Base-by-base conservation (phyloP, 1,140 invertebrate genomes). In the Mesaphorura yosii region DNA sequence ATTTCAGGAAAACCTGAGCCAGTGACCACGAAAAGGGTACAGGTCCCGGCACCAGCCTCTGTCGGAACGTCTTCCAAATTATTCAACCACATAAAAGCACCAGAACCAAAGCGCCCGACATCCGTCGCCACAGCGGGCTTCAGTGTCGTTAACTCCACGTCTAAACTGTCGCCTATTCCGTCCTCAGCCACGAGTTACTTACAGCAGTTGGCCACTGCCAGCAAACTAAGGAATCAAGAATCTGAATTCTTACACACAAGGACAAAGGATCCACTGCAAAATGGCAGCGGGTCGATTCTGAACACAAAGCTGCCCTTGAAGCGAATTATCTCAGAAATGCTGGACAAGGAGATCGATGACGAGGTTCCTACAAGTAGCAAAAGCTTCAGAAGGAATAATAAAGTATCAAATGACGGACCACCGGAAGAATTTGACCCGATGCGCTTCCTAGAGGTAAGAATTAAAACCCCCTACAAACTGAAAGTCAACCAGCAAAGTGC, bases 401-500 rank as follows among this genome's bases (percentile, higher is more conserved):
- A 41, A 22, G n/a, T n/a, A n/a, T n/a, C n/a, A n/a, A 26, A 48
- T 26, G 27, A 1, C 31, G n/a, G 38, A 4, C 23, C 4, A 27
- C 29, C 37, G 2, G n/a, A 26, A 6, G 34, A 50, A 22, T 26
- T 57, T 23, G 37, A 48, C 17, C 49, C 50, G 6, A 52, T 37
- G 3, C 40, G 45, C 15, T 46, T 57, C 23, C 37, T 57, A 15
- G 55, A 57, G 48, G 55, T 57, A 17, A 48, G 29, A 20, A 7
- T 31, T 10, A 10, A 34, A 34, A 10, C n/a, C 31, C n/a, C n/a
- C 10, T 34, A 34, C 31, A 34, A 10, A 34, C 10, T 34, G n/a
- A 34, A 10, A n/a, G 10, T 10, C 31, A 34, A 10, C 31, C 12
- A 20, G 7, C 22, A 5, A 46, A 20, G 19, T 46, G 7, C 29